These are phyloP conservation scores for Parambassis ranga DNA, from an alignment of 2,797 vertebrate genomes.

Conservation along the genomic window DNA sequence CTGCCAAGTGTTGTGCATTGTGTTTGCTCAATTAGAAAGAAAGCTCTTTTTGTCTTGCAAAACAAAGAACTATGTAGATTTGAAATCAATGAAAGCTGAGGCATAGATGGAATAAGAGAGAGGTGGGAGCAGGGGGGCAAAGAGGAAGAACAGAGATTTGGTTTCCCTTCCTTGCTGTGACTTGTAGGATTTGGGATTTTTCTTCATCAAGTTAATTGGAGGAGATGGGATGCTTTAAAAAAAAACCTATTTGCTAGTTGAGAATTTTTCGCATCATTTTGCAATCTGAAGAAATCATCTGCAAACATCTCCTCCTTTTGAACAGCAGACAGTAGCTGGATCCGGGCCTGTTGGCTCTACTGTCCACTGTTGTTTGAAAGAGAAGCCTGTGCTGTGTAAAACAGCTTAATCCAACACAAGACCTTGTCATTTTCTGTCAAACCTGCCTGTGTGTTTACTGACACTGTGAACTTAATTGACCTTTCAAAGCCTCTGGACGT, in stretches of 20 bases:
- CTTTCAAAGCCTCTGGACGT: slow-evolving; percentile 26
- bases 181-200: slow-evolving; percentile 1
- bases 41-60: slow-evolving; percentile 47
- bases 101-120: background rate
- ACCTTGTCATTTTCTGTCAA: background rate
- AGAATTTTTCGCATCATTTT: too few relatives aligned
- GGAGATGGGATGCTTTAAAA: slow-evolving; percentile 2
- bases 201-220: slow-evolving; percentile 5
- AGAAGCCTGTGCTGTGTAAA: too few relatives aligned
- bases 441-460: slow-evolving; percentile 26
- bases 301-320: slow-evolving; percentile 1
- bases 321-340: background rate
- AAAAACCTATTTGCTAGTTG: too few relatives aligned
- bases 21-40: slow-evolving; percentile 50
- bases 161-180: slow-evolving; percentile 22
- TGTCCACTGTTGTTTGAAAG: slow-evolving; percentile 24
- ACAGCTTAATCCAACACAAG: slow-evolving; percentile 3
- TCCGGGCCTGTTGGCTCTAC: slow-evolving; percentile 1
- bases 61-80: slow-evolving; percentile 47
- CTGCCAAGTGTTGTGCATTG: slow-evolving; percentile 60
- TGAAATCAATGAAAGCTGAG: slow-evolving; percentile 49
- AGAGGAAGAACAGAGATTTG: slow-evolving; percentile 12
- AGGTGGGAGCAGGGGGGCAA: background rate
- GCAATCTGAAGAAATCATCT: background rate
- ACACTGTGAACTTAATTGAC: slow-evolving; percentile 37